Percentiles rank a stretch among this genome's conserved stretches.
phyloP scores from a whole-genome alignment of 2,888 invertebrate species.

The Lithosia quadra region DNA sequence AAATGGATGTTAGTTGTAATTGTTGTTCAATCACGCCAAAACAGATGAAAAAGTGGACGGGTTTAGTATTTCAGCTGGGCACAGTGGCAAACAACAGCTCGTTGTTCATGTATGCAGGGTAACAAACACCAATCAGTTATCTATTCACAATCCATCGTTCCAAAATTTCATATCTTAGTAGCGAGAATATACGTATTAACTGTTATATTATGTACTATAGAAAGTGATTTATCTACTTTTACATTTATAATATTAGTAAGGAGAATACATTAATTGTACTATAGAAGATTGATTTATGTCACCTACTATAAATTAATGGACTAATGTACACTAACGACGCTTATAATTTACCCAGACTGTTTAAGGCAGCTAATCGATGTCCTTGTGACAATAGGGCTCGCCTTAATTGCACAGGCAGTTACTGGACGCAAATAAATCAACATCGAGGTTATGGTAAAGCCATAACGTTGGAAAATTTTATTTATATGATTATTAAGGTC shows the following conservation, averaged over 20 bases:
- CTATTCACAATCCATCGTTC: neutral
- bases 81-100: too few species aligned
- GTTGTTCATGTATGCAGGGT: too few species aligned
- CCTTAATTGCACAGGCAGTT: neutral
- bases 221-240: too few species aligned
- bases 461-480: neutral
- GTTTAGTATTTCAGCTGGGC: too few species aligned
- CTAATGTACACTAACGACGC: neutral
- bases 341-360: neutral
- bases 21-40: too few species aligned
- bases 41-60: too few species aligned
- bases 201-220: too few species aligned
- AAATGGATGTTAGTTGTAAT: too few species aligned
- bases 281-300: neutral
- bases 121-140: too few species aligned
- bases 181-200: too few species aligned
- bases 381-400: neutral
- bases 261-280: neutral
- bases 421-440: constrained; percentile 2
- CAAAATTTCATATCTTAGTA: neutral
- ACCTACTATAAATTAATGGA: neutral
- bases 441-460: neutral
- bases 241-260: neutral
- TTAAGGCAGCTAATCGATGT: neutral
- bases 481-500: too few species aligned